Evolutionary conservation across 2,888 invertebrate species (phyloP).

Genomic region (Priocnemis perturbator): DNA sequence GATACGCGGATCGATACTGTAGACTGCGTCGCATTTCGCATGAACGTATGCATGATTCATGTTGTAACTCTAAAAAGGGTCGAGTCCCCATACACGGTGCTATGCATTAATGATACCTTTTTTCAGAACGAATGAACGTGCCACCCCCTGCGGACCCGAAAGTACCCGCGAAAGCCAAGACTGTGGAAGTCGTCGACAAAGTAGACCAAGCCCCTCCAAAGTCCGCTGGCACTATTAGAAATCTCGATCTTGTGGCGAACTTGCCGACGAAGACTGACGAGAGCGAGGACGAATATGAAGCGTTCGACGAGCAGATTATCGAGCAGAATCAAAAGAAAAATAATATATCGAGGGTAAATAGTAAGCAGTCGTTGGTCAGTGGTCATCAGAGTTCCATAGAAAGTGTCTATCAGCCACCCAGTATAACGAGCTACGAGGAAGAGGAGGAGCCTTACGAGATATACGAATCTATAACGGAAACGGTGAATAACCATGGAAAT

Average conservation of each 20-base stretch:
- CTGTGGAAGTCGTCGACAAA: conserved; percentile 22
- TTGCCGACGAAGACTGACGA: conserved; percentile 64
- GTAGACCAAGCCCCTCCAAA: conserved; percentile 37
- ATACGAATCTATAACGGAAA: conserved; percentile 70
- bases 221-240: conserved; percentile 56
- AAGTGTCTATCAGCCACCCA: conserved; percentile 65
- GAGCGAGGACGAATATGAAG: conserved; percentile 70
- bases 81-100: background rate
- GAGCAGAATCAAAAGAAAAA: conserved; percentile 57
- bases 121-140: conserved; percentile 50
- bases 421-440: conserved; percentile 59
- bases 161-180: conserved; percentile 31
- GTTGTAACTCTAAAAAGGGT: too few species aligned
- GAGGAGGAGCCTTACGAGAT: conserved; percentile 66
- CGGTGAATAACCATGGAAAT: conserved; percentile 48
- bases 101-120: conserved; percentile 1
- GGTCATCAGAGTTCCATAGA: conserved; percentile 62
- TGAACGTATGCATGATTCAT: too few species aligned
- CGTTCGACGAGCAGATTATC: conserved; percentile 64
- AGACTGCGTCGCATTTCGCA: too few species aligned
- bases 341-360: conserved; percentile 54
- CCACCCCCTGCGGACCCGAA: conserved; percentile 57
- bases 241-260: conserved; percentile 69
- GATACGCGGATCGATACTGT: too few species aligned
- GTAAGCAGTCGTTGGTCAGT: conserved; percentile 62